phyloP scores from a whole-genome alignment of 2,888 invertebrate species.

The Neocrepidodera transversa region DNA sequence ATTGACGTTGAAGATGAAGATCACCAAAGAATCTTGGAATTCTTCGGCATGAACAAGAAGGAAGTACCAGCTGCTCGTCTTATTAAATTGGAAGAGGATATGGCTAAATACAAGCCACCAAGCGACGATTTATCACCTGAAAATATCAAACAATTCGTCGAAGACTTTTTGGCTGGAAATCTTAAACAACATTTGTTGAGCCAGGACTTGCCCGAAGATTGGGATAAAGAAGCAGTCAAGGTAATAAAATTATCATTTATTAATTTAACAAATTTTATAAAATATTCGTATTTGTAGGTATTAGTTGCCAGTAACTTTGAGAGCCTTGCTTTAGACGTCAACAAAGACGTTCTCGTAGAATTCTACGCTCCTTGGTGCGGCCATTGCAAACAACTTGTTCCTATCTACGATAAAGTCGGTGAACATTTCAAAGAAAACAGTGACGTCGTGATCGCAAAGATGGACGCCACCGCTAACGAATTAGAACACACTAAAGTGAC shows the following conservation, averaged over 20 bases:
- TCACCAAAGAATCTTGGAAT: conserved; percentile 96
- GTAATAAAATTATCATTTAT: conserved; percentile 1
- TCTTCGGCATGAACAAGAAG: conserved; percentile 94
- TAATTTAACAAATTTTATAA: no score
- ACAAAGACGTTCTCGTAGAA: conserved; percentile 95
- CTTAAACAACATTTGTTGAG: conserved; percentile 94
- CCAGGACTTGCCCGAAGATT: conserved; percentile 94
- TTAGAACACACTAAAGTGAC: conserved; percentile 93
- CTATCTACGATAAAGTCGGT: conserved; percentile 87
- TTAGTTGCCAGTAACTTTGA: conserved; percentile 97
- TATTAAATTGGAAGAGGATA: conserved; percentile 94
- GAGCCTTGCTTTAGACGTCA: conserved; percentile 84
- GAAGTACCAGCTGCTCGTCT: conserved; percentile 89
- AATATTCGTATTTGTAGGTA: conserved; percentile 47
- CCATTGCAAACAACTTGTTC: conserved; percentile 96
- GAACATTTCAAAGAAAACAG: conserved; percentile 89
- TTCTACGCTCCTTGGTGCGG: conserved; percentile 99
- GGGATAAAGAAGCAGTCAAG: conserved; percentile 96
- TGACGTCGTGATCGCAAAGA: conserved; percentile 93
- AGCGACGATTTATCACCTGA: conserved; percentile 74
- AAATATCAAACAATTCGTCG: conserved; percentile 80
- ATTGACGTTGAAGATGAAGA: conserved; percentile 96
- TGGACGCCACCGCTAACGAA: conserved; percentile 98
- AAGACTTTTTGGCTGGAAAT: conserved; percentile 88
- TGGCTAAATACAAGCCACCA: conserved; percentile 96